Evolutionary conservation across 2,113 vertebrate species (phyloP).

Genomic region (Struthio camelus): DNA sequence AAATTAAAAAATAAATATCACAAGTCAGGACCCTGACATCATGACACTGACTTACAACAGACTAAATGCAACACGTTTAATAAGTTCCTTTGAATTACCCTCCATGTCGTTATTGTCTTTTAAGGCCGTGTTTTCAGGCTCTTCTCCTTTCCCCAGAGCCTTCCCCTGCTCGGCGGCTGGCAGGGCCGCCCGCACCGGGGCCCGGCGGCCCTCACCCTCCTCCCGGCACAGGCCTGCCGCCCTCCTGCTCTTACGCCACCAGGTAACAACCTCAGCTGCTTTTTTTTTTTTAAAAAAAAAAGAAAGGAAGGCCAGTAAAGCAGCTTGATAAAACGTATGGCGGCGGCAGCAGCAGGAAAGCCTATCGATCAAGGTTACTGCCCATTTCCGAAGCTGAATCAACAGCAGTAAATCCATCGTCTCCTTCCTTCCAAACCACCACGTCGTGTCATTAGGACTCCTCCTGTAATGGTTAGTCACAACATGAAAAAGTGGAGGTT

Average conservation of each 20-base stretch:
- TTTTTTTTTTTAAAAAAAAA: not conserved
- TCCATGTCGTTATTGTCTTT: not conserved
- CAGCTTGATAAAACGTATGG: constrained; percentile 37
- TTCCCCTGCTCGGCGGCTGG: not conserved
- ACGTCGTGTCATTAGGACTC: not conserved
- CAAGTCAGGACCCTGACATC: not conserved
- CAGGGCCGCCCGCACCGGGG: not conserved
- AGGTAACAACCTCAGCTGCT: not conserved
- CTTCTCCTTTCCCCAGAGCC: not conserved
- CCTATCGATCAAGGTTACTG: constrained; percentile 51
- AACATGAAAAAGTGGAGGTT: not conserved
- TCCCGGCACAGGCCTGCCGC: fast-evolving
- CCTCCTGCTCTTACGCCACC: not conserved
- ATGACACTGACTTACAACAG: not conserved
- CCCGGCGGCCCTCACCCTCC: no score
- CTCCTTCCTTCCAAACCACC: constrained; percentile 30
- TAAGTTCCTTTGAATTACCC: not conserved
- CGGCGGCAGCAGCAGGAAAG: constrained; percentile 19
- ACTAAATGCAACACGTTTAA: not conserved
- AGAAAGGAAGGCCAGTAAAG: not conserved
- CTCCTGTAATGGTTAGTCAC: not conserved
- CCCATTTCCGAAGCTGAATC: constrained; percentile 37
- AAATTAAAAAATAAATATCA: not conserved
- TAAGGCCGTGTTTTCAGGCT: not conserved
- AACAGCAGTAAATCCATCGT: constrained; percentile 52